These are phyloP conservation scores for Willowsia nigromaculata DNA, from an alignment of 2,888 invertebrate species.

Conservation along the genomic window DNA sequence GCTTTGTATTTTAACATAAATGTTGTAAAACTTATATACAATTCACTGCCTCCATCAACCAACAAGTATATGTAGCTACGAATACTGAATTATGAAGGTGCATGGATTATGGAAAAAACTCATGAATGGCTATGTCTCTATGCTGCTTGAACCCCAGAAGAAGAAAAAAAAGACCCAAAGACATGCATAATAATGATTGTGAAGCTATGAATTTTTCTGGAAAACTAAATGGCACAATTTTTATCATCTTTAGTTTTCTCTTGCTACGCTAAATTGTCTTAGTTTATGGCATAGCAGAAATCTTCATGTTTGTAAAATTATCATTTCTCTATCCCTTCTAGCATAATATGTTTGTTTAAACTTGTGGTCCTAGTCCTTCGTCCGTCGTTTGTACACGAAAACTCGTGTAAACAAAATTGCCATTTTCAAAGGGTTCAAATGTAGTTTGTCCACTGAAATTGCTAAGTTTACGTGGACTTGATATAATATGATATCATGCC, in stretches of 20 bases:
- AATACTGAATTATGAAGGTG: neutral
- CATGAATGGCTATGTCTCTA: neutral
- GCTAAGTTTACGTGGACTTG: no score
- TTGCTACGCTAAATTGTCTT: neutral
- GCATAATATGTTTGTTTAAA: neutral
- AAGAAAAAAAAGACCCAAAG: neutral
- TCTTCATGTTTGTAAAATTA: neutral
- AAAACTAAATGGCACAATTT: slow-evolving; percentile 33
- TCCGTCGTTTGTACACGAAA: neutral
- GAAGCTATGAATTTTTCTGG: slow-evolving; percentile 46
- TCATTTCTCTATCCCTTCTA: neutral
- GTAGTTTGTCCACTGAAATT: no score
- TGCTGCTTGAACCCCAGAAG: neutral
- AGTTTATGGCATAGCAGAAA: neutral
- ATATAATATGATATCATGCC: no score
- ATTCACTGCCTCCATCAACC: neutral
- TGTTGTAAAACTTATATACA: neutral
- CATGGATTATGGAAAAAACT: slow-evolving; percentile 33
- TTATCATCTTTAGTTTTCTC: neutral
- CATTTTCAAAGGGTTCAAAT: no score
- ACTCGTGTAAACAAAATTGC: no score
- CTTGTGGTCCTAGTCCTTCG: neutral
- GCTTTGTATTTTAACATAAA: neutral
- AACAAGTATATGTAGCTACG: neutral
- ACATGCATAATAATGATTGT: slow-evolving; percentile 53